phyloP scores from a whole-genome alignment of 2,888 invertebrate genomes.

The Stomorhina lunata region DNA sequence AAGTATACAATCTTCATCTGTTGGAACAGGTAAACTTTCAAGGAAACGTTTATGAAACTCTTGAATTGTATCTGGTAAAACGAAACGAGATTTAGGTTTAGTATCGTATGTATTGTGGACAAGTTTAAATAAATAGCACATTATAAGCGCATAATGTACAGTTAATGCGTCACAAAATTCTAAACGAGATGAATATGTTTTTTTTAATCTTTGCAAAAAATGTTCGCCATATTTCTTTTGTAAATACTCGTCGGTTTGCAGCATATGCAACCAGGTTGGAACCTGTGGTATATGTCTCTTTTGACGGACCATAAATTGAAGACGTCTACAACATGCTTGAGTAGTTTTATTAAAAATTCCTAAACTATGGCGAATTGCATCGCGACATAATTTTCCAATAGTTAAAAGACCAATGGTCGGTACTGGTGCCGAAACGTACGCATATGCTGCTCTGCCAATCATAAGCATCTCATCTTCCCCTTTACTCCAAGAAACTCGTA shows the following conservation, averaged over 20 bases:
- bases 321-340: conserved; percentile 84
- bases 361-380: conserved; percentile 81
- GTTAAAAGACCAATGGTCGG: conserved; percentile 72
- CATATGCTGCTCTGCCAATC: conserved; percentile 84
- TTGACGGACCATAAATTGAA: conserved; percentile 83
- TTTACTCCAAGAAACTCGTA: conserved; percentile 84
- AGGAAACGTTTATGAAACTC: conserved; percentile 73
- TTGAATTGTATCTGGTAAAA: conserved; percentile 76
- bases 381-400: conserved; percentile 81
- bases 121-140: conserved; percentile 73
- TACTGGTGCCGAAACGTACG: conserved; percentile 80
- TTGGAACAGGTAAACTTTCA: conserved; percentile 67
- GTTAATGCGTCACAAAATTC: conserved; percentile 73
- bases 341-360: conserved; percentile 85
- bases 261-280: conserved; percentile 83
- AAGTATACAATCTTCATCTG: conserved; percentile 70
- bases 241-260: conserved; percentile 82
- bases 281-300: conserved; percentile 83
- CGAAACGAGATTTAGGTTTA: conserved; percentile 62
- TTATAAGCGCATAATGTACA: conserved; percentile 77
- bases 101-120: conserved; percentile 70
- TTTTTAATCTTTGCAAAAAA: conserved; percentile 76
- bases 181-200: conserved; percentile 72
- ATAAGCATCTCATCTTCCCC: conserved; percentile 86
- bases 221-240: conserved; percentile 79